Conservation (phyloP, 2,797 vertebrate species). For the Halcyon smyrnensis region DNA sequence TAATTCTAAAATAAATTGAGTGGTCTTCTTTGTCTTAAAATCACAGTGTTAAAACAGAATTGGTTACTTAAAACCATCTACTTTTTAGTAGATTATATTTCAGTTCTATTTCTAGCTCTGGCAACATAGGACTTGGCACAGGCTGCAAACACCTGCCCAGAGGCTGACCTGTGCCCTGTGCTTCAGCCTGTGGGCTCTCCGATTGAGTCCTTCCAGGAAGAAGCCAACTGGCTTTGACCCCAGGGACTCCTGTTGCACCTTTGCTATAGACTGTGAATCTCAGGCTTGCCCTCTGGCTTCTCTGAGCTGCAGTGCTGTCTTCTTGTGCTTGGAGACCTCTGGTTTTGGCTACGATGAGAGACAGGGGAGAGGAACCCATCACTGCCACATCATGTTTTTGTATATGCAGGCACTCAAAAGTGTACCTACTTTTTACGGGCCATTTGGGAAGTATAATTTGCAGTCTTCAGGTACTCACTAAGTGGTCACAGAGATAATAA, state of each 20-base stretch:
- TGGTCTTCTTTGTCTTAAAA: not conserved
- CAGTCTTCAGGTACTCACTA: not conserved
- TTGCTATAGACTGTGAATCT: not conserved
- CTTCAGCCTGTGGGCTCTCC: accelerated
- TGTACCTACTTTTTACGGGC: not conserved
- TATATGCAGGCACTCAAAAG: not conserved
- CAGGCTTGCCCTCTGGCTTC: not conserved
- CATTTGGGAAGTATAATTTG: not conserved
- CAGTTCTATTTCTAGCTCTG: not conserved
- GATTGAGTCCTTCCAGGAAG: not conserved
- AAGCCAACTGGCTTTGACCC: not conserved
- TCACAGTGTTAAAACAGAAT: not conserved
- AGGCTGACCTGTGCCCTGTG: not conserved
- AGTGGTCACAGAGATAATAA: not conserved
- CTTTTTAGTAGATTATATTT: not conserved
- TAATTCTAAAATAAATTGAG: not conserved
- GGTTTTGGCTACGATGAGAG: not conserved
- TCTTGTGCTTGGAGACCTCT: not conserved
- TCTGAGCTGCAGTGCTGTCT: not conserved
- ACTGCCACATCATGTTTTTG: accelerated
- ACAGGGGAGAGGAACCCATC: not conserved
- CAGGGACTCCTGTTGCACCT: accelerated
- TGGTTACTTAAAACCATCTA: not conserved
- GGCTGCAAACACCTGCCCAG: accelerated
- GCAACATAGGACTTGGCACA: accelerated